Evolutionary conservation across 2,113 vertebrate species (phyloP).

Genomic region (Pampusana beccarii): DNA sequence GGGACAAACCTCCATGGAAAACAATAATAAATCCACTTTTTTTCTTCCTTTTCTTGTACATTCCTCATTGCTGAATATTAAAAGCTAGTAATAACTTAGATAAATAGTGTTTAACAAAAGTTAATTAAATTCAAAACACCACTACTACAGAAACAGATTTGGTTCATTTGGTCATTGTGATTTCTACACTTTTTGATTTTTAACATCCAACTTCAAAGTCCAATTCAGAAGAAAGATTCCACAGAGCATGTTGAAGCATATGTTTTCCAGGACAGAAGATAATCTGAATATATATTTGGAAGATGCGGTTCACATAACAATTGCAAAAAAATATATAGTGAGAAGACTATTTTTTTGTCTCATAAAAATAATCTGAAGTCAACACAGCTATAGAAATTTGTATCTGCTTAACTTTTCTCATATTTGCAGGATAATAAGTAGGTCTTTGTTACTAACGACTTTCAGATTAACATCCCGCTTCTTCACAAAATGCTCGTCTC

Average conservation of each 20-base stretch:
- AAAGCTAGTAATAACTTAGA: neutral
- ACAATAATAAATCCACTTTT: neutral
- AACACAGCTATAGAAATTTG: neutral
- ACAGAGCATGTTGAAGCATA: neutral
- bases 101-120: neutral
- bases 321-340: neutral
- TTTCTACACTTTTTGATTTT: neutral
- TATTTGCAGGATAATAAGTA: neutral
- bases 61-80: neutral
- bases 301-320: neutral
- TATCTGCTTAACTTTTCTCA: neutral
- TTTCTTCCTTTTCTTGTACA: neutral
- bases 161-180: neutral
- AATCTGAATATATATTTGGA: neutral
- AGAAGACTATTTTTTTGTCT: neutral
- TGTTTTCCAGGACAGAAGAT: neutral
- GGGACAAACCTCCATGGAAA: neutral
- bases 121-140: neutral
- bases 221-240: neutral
- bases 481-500: neutral
- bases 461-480: neutral
- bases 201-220: neutral
- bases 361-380: neutral
- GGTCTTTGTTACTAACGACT: neutral
- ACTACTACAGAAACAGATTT: neutral